Evolutionary conservation across 2,113 vertebrate genomes (phyloP).

Genomic region (Tyto alba): DNA sequence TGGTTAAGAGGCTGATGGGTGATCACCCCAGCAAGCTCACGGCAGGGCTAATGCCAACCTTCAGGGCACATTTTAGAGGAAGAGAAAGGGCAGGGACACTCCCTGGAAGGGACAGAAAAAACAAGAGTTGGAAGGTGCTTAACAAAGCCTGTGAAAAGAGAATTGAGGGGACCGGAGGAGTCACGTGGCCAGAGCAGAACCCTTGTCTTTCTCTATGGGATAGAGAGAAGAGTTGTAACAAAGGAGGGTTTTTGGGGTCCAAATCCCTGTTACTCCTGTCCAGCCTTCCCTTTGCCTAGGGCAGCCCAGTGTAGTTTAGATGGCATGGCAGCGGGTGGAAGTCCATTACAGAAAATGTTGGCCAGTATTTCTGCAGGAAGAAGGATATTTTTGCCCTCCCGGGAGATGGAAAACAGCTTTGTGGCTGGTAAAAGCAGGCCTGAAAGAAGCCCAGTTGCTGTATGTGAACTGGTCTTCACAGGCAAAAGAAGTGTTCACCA

Average conservation of each 20-base stretch:
- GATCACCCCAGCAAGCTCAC: not conserved
- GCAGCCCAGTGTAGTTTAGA: not conserved
- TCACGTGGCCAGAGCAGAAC: not conserved
- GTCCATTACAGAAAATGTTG: not conserved
- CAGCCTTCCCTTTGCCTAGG: not conserved
- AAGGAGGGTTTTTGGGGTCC: not conserved
- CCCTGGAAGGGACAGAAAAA: not conserved
- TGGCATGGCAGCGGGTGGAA: not conserved
- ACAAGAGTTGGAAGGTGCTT: not conserved
- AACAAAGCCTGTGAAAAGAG: not conserved
- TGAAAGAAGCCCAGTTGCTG: not conserved
- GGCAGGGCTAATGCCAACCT: not conserved
- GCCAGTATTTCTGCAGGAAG: not conserved
- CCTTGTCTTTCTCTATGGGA: not conserved
- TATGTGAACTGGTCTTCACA: not conserved
- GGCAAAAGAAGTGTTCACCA: not conserved
- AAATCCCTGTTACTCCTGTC: not conserved
- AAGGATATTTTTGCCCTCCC: not conserved
- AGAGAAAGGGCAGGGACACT: not conserved
- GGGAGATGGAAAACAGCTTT: not conserved
- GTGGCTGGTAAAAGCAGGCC: not conserved
- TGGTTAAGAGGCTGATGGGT: not conserved
- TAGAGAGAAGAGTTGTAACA: not conserved
- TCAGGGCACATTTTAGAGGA: not conserved
- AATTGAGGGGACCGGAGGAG: not conserved